phyloP scores from a whole-genome alignment of 2,113 vertebrate species.

The Ascaphus truei region DNA sequence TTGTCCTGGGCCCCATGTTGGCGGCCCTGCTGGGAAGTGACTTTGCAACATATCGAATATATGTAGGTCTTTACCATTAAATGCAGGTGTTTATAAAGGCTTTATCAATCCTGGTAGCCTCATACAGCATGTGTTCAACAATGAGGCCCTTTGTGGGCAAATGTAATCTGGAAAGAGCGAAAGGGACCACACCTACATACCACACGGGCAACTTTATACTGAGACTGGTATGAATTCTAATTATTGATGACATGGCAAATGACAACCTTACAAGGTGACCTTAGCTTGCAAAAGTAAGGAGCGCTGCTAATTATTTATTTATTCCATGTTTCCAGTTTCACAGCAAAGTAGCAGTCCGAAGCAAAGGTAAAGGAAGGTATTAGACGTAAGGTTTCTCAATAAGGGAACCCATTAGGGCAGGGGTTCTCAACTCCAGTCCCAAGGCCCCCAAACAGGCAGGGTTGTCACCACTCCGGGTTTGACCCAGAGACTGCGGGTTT shows the following conservation, averaged over 20 bases:
- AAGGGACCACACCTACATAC: conserved; percentile 7
- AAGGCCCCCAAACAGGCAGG: too few relatives aligned
- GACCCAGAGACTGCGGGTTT: too few relatives aligned
- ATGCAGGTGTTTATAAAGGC: conserved; percentile 13
- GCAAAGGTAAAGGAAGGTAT: too few relatives aligned
- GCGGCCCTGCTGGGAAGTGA: background rate
- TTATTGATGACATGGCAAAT: background rate
- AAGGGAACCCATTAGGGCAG: background rate
- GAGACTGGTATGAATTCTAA: conserved; percentile 14
- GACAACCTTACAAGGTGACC: background rate
- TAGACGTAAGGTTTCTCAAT: background rate
- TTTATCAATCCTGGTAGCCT: conserved; percentile 15
- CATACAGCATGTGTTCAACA: conserved; percentile 25
- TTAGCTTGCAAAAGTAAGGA: background rate
- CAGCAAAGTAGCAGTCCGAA: background rate
- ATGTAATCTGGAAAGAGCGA: conserved; percentile 19
- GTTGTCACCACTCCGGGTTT: too few relatives aligned
- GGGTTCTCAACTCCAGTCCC: too few relatives aligned
- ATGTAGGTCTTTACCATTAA: background rate
- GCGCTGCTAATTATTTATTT: background rate
- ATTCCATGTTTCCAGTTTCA: background rate
- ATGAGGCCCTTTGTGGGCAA: conserved; percentile 15
- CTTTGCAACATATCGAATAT: background rate
- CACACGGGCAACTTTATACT: conserved; percentile 16
- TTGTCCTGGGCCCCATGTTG: too few relatives aligned